Conservation (phyloP, 2,113 vertebrate species). For the Cynocephalus volans region DNA sequence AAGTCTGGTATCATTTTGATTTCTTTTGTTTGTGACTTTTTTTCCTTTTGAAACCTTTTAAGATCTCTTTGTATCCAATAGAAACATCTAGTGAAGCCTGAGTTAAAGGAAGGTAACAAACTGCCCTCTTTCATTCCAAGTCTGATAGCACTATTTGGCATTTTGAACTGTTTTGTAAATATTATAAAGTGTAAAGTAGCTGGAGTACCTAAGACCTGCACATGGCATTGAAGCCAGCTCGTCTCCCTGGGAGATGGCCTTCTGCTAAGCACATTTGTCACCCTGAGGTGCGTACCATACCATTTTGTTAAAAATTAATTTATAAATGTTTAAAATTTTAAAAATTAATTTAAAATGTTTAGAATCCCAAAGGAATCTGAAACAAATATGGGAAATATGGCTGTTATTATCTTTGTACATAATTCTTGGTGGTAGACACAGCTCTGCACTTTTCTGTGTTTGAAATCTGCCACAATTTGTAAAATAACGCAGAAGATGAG, state of each 20-base stretch:
- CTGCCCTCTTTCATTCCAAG: background rate
- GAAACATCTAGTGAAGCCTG: background rate
- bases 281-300: too few relatives aligned
- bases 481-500: too few relatives aligned
- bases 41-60: background rate
- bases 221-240: fast-evolving
- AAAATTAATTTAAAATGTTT: background rate
- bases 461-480: background rate
- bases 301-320: background rate
- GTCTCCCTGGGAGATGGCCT: fast-evolving
- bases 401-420: fast-evolving
- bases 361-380: background rate
- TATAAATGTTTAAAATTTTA: background rate
- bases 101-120: background rate
- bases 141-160: too few relatives aligned
- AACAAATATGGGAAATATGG: background rate
- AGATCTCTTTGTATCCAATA: background rate
- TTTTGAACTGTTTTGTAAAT: background rate
- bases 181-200: background rate
- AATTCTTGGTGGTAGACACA: background rate
- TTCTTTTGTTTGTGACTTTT: background rate
- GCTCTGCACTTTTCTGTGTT: background rate
- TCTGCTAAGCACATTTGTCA: background rate
- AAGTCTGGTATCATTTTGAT: background rate
- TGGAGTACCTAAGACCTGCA: too few relatives aligned